Evolutionary conservation across 1,140 invertebrate genomes (phyloP), one percentile per base, ranked within the genome.

Genomic region (Trichoplusia ni): DNA sequence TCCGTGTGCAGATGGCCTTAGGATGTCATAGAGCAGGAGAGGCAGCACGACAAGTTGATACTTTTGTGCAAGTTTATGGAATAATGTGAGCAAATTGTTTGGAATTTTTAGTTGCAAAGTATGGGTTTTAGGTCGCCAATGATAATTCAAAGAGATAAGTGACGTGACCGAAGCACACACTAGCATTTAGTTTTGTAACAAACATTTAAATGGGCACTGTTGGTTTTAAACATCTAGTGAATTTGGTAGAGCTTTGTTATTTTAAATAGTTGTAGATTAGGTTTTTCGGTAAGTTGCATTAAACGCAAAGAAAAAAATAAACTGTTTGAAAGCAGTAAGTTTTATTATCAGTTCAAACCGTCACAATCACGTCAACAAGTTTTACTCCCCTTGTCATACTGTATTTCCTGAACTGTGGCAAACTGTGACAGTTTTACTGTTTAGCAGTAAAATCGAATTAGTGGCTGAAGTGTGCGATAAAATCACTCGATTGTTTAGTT

Each of bases 361-460:
- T 16, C 7, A 40, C 19, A 40, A 40, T 18, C 5, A 40, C 9
- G n/a, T n/a, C n/a, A n/a, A 42, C 7, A 9, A 9, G 18, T 42
- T 19, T 1, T 42, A 42, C 19, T 19, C 6, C 9, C 0, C 5
- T 38, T 23, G 13, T 8, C 11, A 4, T 42, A 42, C 54, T 58
- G 54, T 31, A 1, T 14, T 42, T 0, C 0, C 38, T 27, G 4
- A 3, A n/a, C 38, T 31, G 38, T 58, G 54, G 6, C 25, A n/a
- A 4, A 13, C 16, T 13, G 11, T 21, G 9, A 42, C 21, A 31
- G 27, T 58, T 58, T 58, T 58, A 58, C 14, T 58, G 54, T 58
- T 29, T 11, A 4, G 21, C 9, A n/a, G 25, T 58, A 58, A 58
- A 58, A 42, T 58, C 54, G 38, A 42, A 58, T 58, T 58, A 54